phyloP scores from a whole-genome alignment of 2,113 vertebrate genomes.

The Pedetes capensis region DNA sequence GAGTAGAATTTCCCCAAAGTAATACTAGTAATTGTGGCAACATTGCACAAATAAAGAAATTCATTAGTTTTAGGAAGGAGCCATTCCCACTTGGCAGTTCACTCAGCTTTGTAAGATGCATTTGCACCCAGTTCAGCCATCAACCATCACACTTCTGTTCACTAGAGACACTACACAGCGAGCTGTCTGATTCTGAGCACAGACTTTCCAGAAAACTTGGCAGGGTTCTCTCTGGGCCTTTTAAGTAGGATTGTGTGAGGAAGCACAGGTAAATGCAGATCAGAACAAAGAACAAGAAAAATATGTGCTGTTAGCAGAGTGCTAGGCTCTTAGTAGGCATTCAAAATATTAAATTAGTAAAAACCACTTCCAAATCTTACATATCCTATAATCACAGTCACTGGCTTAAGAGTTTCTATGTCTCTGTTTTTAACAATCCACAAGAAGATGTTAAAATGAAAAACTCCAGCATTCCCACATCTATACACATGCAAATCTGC shows the following conservation, averaged over 20 bases:
- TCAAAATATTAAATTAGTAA: background rate
- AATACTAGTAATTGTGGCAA: conserved; percentile 5
- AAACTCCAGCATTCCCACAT: background rate
- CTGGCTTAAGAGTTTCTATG: background rate
- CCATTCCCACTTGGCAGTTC: background rate
- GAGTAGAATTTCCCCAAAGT: conserved; percentile 10
- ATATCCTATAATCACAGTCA: background rate
- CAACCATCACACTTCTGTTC: background rate
- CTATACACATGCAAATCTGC: background rate
- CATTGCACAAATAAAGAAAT: conserved; percentile 15
- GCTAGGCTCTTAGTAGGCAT: background rate
- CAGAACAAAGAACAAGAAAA: background rate
- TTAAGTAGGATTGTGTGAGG: background rate
- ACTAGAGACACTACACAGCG: background rate
- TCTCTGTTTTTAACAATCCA: background rate
- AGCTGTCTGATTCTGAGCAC: background rate
- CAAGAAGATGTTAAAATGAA: background rate
- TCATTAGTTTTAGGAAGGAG: background rate
- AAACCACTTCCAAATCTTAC: background rate
- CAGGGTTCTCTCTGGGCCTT: background rate
- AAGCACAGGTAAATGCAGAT: background rate
- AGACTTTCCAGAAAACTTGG: background rate
- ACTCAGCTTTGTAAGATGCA: background rate
- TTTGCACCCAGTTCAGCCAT: background rate
- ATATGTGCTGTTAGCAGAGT: background rate